phyloP scores from a whole-genome alignment of 1,140 invertebrate species.

The Camponotus floridanus region DNA sequence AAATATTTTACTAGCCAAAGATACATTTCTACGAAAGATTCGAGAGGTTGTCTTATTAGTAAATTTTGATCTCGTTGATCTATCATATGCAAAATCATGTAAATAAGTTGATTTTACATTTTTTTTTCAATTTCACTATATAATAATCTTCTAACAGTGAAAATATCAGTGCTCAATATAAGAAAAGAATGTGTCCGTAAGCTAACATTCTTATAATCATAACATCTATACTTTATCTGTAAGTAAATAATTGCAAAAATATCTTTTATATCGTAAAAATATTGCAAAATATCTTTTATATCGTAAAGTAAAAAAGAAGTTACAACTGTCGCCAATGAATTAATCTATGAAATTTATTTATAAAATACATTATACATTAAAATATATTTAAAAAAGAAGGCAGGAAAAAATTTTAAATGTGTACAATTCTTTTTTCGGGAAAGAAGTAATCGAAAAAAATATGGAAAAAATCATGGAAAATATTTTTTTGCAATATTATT shows the following conservation, averaged over 20 bases:
- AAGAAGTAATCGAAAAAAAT: too few species aligned
- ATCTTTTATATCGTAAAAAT: not conserved
- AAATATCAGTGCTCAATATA: conserved; percentile 87
- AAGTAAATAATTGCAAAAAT: conserved; percentile 79
- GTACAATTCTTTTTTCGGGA: too few species aligned
- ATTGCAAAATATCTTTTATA: not conserved
- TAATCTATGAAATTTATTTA: too few species aligned
- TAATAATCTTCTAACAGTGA: conserved; percentile 91
- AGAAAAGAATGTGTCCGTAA: conserved; percentile 92
- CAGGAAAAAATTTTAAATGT: too few species aligned
- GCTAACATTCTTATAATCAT: conserved; percentile 93
- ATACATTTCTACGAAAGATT: conserved; percentile 95
- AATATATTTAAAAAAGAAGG: too few species aligned
- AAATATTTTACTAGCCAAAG: conserved; percentile 91
- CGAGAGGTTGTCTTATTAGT: conserved; percentile 92
- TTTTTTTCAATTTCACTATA: conserved; percentile 88
- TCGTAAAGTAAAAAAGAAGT: not conserved
- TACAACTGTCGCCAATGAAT: not conserved
- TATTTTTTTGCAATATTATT: not conserved
- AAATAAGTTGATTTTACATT: not conserved
- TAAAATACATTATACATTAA: too few species aligned
- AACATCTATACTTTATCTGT: conserved; percentile 92
- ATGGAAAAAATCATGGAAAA: not conserved
- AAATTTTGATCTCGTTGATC: conserved; percentile 80
- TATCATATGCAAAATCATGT: too few species aligned